Conservation (phyloP, 2,113 vertebrate species). For the human (Homo sapiens) region DNA sequence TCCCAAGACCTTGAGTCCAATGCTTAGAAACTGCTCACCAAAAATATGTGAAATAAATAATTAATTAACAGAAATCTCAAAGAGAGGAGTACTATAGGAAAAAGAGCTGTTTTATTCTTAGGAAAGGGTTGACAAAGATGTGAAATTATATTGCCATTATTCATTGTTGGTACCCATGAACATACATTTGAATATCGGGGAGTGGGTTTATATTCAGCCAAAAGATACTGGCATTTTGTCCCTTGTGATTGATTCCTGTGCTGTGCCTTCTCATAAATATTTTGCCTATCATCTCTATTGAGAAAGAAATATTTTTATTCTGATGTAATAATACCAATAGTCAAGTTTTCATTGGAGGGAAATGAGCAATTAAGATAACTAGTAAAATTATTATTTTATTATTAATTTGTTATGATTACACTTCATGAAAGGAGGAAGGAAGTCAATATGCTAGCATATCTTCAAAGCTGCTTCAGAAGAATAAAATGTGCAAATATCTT, state of each 20-base stretch:
- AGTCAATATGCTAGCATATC: background rate
- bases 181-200: background rate
- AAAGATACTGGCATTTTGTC: background rate
- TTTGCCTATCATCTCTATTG: slow-evolving; percentile 20
- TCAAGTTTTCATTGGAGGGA: background rate
- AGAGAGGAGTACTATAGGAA: background rate
- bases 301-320: slow-evolving; percentile 42
- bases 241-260: background rate
- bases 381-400: slow-evolving; percentile 26
- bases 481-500: background rate
- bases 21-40: background rate
- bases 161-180: background rate
- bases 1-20: background rate
- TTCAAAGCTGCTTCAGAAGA: background rate
- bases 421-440: background rate
- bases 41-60: slow-evolving; percentile 5
- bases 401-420: background rate
- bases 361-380: background rate
- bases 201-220: background rate
- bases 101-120: background rate
- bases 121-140: background rate
- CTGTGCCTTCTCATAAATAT: background rate
- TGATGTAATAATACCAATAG: background rate
- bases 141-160: background rate
- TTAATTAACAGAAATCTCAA: background rate